Evolutionary conservation across 2,113 vertebrate species (phyloP).

Genomic region (Mirza zaza): DNA sequence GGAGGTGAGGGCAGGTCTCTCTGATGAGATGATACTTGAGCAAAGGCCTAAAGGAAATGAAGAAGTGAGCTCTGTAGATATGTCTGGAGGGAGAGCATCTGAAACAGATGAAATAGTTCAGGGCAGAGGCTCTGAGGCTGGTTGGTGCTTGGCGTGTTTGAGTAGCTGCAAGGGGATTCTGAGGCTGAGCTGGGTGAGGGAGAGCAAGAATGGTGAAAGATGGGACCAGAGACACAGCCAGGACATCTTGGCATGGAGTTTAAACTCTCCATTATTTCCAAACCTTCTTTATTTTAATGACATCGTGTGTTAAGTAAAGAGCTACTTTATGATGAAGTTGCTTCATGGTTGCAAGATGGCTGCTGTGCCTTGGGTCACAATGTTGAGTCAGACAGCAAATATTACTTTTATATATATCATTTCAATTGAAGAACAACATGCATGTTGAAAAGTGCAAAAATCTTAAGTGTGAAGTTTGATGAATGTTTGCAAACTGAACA

Average conservation of each 20-base stretch:
- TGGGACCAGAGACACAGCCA: not conserved
- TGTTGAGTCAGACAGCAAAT: not conserved
- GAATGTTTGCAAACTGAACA: not conserved
- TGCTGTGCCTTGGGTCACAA: not conserved
- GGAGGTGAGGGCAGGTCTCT: not conserved
- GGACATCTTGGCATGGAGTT: not conserved
- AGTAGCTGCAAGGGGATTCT: not conserved
- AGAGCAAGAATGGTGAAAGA: not conserved
- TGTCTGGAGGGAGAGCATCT: not conserved
- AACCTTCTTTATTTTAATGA: not conserved
- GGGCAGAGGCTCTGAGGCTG: not conserved
- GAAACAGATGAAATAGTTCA: not conserved
- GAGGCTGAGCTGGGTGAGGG: not conserved
- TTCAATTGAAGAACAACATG: not conserved
- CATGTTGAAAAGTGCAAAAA: constrained; percentile 5
- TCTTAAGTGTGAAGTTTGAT: not conserved
- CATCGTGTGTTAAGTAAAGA: not conserved
- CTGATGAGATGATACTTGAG: not conserved
- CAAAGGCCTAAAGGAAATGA: not conserved
- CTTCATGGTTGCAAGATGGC: not conserved
- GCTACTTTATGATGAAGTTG: not conserved
- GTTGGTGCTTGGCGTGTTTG: rapidly evolving
- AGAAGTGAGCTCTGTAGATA: not conserved
- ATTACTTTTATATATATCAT: not conserved
- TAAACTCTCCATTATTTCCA: not conserved